phyloP scores from a whole-genome alignment of 2,888 invertebrate genomes.

The Diaprepes abbreviatus region DNA sequence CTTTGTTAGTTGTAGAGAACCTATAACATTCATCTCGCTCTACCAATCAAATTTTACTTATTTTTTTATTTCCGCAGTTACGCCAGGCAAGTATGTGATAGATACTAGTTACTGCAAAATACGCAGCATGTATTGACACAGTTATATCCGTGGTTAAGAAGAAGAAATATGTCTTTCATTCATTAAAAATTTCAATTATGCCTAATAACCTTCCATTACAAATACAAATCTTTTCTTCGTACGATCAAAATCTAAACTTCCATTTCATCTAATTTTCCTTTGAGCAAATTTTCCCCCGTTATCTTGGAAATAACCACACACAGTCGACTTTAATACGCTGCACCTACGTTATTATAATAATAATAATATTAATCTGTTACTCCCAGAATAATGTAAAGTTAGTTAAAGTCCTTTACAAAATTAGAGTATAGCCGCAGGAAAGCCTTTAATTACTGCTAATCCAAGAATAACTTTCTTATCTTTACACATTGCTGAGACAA shows the following conservation, averaged over 20 bases:
- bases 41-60: no score
- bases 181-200: no score
- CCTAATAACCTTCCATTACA: no score
- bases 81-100: no score
- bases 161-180: no score
- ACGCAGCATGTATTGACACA: no score
- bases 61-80: no score
- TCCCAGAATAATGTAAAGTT: constrained; percentile 8
- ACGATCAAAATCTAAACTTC: background rate
- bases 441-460: constrained; percentile 17
- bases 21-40: no score
- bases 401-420: constrained; percentile 7
- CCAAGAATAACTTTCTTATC: constrained; percentile 17
- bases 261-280: constrained; percentile 3
- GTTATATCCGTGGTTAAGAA: no score
- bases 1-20: no score
- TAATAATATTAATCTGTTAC: constrained; percentile 3
- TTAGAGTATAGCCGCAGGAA: constrained; percentile 10
- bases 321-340: constrained; percentile 7
- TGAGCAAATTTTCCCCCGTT: constrained; percentile 1
- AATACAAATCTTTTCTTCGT: no score
- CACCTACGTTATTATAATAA: constrained; percentile 7
- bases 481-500: constrained; percentile 14
- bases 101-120: no score
- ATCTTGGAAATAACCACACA: constrained; percentile 13